Evolutionary conservation across 2,797 vertebrate genomes (phyloP).

Genomic region (Enteromius fasciolatus): DNA sequence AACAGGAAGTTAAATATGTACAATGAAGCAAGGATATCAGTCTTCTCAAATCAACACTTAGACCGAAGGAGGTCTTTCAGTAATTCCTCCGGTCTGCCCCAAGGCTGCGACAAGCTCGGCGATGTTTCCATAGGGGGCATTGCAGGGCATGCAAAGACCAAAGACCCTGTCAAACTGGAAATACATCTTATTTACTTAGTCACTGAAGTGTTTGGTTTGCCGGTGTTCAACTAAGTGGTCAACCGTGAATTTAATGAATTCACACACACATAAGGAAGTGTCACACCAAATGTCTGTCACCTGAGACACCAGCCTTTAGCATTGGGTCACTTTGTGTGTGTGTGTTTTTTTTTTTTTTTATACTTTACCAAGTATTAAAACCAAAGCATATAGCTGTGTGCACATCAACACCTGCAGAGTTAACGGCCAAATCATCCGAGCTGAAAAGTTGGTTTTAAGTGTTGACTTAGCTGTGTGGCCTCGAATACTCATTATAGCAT

Average conservation of each 20-base stretch:
- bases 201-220: conserved; percentile 54
- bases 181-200: conserved; percentile 58
- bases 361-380: not conserved
- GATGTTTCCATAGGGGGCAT: conserved; percentile 7
- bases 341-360: too few relatives aligned
- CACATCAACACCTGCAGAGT: conserved; percentile 8
- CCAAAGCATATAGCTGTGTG: not conserved
- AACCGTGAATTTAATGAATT: conserved; percentile 59
- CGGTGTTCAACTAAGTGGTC: conserved; percentile 64
- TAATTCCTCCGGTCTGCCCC: conserved; percentile 4
- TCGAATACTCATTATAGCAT: conserved; percentile 45
- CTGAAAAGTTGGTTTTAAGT: conserved; percentile 7
- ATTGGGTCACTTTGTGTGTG: not conserved
- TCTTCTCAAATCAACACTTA: not conserved
- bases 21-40: not conserved
- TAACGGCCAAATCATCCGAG: not conserved
- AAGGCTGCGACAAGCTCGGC: conserved; percentile 5
- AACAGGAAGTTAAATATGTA: conserved; percentile 6
- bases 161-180: conserved; percentile 47
- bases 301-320: conserved; percentile 10
- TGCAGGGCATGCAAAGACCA: not conserved
- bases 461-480: conserved; percentile 20
- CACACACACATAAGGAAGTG: not conserved
- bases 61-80: not conserved
- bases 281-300: not conserved